These are phyloP conservation scores for Petrocephalus sullivani DNA, from an alignment of 2,797 vertebrate species.

Conservation along the genomic window DNA sequence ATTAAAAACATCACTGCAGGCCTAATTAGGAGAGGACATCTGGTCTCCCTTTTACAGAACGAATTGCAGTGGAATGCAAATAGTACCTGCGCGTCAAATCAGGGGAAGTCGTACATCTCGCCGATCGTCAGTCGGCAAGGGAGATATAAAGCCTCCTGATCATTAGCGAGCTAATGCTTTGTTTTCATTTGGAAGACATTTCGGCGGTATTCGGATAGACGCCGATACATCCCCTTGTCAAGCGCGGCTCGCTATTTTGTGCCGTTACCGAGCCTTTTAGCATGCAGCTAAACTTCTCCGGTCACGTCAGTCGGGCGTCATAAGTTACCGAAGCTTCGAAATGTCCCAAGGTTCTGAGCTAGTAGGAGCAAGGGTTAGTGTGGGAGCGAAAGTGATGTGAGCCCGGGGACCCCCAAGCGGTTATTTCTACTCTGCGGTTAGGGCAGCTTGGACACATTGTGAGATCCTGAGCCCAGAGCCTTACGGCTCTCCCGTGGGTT, in stretches of 20 bases:
- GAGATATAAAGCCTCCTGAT: slow-evolving; percentile 63
- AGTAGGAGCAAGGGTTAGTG: not conserved
- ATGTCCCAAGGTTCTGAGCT: not conserved
- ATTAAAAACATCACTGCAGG: slow-evolving; percentile 73
- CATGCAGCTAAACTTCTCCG: not conserved
- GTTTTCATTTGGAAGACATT: slow-evolving; percentile 54
- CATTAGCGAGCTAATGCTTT: slow-evolving; percentile 65
- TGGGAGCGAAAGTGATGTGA: not conserved
- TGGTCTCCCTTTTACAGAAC: slow-evolving; percentile 68
- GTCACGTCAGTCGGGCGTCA: not conserved
- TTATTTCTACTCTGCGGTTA: not conserved
- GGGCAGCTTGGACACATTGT: not conserved
- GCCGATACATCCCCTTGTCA: slow-evolving; percentile 41
- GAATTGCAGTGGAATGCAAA: slow-evolving; percentile 66
- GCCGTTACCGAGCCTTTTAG: slow-evolving; percentile 48
- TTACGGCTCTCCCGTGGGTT: not conserved
- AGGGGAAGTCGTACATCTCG: slow-evolving; percentile 75
- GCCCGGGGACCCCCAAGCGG: not conserved
- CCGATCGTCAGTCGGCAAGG: slow-evolving; percentile 70
- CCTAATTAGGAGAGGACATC: slow-evolving; percentile 77
- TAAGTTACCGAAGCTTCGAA: not conserved
- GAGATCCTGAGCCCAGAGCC: not conserved
- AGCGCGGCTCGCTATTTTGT: slow-evolving; percentile 50
- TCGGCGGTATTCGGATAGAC: slow-evolving; percentile 45
- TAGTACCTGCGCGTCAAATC: slow-evolving; percentile 69